phyloP scores from a whole-genome alignment of 2,797 vertebrate genomes.

The Xiphorhynchus erythropygius region DNA sequence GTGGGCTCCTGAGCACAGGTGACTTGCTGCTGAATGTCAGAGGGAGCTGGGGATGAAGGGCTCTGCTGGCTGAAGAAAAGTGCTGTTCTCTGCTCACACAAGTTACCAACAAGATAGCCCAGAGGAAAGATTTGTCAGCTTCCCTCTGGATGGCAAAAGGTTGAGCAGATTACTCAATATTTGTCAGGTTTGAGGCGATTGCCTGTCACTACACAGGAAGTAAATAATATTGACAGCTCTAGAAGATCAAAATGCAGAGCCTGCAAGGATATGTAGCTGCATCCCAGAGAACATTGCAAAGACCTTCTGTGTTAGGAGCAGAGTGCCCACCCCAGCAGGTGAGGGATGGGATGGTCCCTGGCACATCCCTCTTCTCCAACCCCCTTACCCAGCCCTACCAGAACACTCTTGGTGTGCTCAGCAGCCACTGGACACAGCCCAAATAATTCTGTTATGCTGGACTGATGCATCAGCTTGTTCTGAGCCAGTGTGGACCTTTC shows the following conservation, averaged over 20 bases:
- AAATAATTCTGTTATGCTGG: background rate
- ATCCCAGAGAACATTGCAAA: background rate
- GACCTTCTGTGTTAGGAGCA: background rate
- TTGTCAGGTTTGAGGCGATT: constrained; percentile 52
- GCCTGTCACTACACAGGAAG: constrained; percentile 18
- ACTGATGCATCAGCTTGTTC: background rate
- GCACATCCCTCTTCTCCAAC: fast-evolving
- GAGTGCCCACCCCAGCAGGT: background rate
- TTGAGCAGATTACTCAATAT: constrained; percentile 45
- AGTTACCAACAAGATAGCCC: constrained; percentile 37
- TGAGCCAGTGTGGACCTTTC: background rate
- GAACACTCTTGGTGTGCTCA: background rate
- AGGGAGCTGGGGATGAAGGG: background rate
- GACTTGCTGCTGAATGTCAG: background rate
- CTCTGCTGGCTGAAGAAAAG: constrained; percentile 3
- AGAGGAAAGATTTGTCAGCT: constrained; percentile 41
- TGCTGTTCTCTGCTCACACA: background rate
- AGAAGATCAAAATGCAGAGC: constrained; percentile 24
- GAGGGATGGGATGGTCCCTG: background rate
- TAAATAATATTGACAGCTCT: constrained; percentile 51
- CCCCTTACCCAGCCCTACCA: background rate
- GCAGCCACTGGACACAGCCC: background rate
- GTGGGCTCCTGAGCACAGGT: background rate
- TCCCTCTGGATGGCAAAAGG: constrained; percentile 27
- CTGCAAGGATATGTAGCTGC: background rate